Percentiles rank a stretch among this genome's conserved stretches.
Conservation (phyloP, 2,888 invertebrate species). For the Pseudolycoriella hygida region DNA sequence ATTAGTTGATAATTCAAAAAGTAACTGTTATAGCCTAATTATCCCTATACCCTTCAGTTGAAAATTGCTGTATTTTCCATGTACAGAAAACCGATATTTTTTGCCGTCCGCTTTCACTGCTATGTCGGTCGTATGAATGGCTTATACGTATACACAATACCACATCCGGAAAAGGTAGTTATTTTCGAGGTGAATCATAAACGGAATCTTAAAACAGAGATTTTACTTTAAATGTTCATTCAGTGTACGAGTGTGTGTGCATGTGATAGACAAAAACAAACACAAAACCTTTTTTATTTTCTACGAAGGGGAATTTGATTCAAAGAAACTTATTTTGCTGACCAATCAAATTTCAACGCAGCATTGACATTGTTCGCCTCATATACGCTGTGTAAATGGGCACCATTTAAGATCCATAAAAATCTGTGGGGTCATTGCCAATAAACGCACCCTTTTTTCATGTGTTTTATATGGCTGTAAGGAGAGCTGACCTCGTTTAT, state of each 20-base stretch:
- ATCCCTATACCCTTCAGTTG: not conserved
- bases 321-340: not conserved
- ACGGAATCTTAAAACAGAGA: not conserved
- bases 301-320: too few species aligned
- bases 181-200: not conserved
- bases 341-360: not conserved
- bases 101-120: not conserved
- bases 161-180: too few species aligned
- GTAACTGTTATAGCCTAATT: conserved; percentile 5
- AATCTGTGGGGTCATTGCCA: conserved; percentile 3
- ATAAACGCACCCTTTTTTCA: conserved; percentile 1
- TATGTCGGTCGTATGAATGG: not conserved
- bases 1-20: conserved; percentile 3
- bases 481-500: too few species aligned
- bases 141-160: not conserved
- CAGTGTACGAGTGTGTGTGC: too few species aligned
- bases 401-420: not conserved
- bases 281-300: too few species aligned
- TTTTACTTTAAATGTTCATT: not conserved
- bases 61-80: not conserved
- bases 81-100: not conserved
- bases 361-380: not conserved
- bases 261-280: too few species aligned
- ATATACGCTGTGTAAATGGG: not conserved
- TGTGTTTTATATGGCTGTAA: too few species aligned